A percentile compares a stretch with the other conserved stretches of the same genome.
Evolutionary conservation across 2,797 vertebrate genomes (phyloP).

Genomic region (Meda fulgida): DNA sequence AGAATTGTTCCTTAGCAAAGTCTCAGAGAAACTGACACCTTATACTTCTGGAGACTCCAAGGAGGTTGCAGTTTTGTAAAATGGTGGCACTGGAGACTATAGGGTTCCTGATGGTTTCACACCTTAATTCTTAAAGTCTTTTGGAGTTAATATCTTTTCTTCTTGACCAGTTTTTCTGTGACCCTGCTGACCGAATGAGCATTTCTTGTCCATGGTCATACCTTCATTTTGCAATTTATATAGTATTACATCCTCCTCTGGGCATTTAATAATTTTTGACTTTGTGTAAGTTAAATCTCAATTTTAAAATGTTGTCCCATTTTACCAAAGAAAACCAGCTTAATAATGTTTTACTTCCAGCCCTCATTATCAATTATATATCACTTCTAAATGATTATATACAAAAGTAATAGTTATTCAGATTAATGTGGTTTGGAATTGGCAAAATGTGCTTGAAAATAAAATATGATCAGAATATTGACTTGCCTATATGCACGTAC

Average conservation of each 20-base stretch:
- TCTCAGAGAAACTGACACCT: not conserved
- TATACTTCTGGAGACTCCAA: not conserved
- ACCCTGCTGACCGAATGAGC: no score
- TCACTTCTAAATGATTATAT: no score
- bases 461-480: not conserved
- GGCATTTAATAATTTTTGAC: not conserved
- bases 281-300: not conserved
- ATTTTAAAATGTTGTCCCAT: no score
- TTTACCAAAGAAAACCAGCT: not conserved
- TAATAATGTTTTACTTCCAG: not conserved
- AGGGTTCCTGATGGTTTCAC: not conserved
- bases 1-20: not conserved
- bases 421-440: not conserved
- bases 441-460: not conserved
- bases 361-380: no score
- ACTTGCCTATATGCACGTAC: not conserved
- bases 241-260: not conserved
- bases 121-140: not conserved
- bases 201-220: no score
- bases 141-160: not conserved
- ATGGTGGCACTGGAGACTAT: not conserved
- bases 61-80: not conserved
- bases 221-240: not conserved
- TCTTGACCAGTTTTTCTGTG: not conserved
- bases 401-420: no score